These are phyloP conservation scores for Latheticus oryzae DNA, from an alignment of 2,888 invertebrate species.

Conservation along the genomic window DNA sequence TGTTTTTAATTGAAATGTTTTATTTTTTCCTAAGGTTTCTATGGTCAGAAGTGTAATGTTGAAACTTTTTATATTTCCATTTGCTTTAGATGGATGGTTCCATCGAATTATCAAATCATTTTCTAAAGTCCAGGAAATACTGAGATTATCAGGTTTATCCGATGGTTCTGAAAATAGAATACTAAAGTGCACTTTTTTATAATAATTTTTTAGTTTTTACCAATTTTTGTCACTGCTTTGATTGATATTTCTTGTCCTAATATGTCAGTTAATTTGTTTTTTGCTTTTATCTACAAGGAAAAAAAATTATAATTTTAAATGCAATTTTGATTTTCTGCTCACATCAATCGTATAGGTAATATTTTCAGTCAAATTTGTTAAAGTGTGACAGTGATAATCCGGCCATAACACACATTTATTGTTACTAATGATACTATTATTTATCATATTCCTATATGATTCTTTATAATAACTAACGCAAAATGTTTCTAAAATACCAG, in stretches of 20 bases:
- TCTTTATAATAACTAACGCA: conserved; percentile 19
- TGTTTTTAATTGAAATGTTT: not conserved
- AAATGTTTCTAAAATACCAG: conserved; percentile 36
- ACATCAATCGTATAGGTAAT: conserved; percentile 6
- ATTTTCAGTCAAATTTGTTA: conserved; percentile 18
- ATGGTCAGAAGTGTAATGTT: too few species aligned
- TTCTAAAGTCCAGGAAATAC: not conserved
- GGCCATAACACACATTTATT: conserved; percentile 46
- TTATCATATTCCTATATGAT: not conserved
- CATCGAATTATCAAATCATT: not conserved
- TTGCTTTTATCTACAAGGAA: conserved; percentile 9
- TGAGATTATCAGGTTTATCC: not conserved
- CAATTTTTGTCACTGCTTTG: not conserved
- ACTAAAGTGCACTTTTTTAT: not conserved
- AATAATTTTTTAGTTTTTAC: conserved; percentile 1
- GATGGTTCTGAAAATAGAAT: not conserved
- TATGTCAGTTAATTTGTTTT: not conserved
- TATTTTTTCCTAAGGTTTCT: too few species aligned
- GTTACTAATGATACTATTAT: not conserved
- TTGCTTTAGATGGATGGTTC: not conserved
- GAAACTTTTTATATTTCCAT: not conserved
- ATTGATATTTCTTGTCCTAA: not conserved
- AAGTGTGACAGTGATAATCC: conserved; percentile 44
- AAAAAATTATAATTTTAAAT: too few species aligned
- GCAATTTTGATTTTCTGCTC: too few species aligned